These are phyloP conservation scores for Axea sp. DNA, from an alignment of 2,888 invertebrate species.

Conservation along the genomic window DNA sequence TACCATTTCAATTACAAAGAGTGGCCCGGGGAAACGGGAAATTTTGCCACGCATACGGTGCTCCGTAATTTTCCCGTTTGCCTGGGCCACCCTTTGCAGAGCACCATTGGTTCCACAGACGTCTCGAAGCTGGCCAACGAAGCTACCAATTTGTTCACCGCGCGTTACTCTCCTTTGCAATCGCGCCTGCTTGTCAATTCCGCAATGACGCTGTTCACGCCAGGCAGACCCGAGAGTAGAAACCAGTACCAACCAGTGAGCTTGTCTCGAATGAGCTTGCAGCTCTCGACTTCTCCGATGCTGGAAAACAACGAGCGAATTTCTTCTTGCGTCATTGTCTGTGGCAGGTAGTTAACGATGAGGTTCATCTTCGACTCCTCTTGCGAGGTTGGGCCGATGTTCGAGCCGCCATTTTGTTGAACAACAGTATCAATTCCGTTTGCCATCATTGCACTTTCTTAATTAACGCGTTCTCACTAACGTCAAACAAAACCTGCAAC, in stretches of 20 bases:
- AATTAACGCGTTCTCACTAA: conserved; percentile 71
- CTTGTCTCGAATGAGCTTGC: conserved; percentile 99
- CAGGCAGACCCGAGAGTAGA: too few species aligned
- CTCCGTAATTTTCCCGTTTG: too few species aligned
- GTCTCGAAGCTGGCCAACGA: too few species aligned
- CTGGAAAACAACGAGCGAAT: conserved; percentile 98
- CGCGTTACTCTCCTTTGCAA: too few species aligned
- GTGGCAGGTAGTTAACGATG: conserved; percentile 99
- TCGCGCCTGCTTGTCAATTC: too few species aligned
- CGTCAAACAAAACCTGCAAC: conserved; percentile 77
- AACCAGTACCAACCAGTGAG: conserved; percentile 86
- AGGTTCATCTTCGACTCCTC: conserved; percentile 98
- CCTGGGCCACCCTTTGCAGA: too few species aligned
- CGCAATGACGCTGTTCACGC: too few species aligned
- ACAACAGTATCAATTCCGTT: conserved; percentile 89
- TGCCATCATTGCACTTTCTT: conserved; percentile 85
- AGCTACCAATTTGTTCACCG: too few species aligned
- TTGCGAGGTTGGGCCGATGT: conserved; percentile 82
- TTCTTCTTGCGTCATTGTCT: conserved; percentile 99
- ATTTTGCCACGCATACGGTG: too few species aligned
- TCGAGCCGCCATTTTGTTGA: conserved; percentile 90
- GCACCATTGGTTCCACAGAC: too few species aligned
- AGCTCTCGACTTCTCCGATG: conserved; percentile 99
- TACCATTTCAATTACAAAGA: too few species aligned
- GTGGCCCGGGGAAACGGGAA: too few species aligned